Base-by-base conservation (phyloP, 1,140 invertebrate genomes). In the Ostrea denselamellosa region DNA sequence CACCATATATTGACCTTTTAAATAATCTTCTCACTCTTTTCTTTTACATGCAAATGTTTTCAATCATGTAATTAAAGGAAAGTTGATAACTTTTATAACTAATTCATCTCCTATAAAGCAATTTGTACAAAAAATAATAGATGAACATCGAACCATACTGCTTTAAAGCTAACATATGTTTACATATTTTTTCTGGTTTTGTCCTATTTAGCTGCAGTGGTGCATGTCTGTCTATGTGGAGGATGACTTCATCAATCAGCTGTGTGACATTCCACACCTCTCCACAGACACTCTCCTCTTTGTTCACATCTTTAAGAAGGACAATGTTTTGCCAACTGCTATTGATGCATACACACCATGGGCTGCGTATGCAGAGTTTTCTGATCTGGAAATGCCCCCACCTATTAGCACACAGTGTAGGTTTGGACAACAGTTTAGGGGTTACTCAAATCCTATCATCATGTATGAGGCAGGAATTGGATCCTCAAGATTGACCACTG, bases 391-490 rank as follows among this genome's bases (percentile, higher is more conserved):
- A 12, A 88, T 92, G 85, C 91, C 91, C 3, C 89, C 91, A 14
- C 53, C 85, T 7, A 54, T 85, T 7, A 44, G 28, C 5, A 28
- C 34, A 0, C 28, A 86, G 44, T 92, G 91, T 87, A 90, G 91
- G 14, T 91, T 88, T 83, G 90, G 90, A 10, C 54, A 87, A 10
- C 90, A 88, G 9, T 92, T 92, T 84, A 88, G 88, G 25, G 90
- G 90, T 8, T 90, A 88, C 0, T 86, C 88, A 0, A 90, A 90
- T 58, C 86, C 89, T 2, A 89, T 92, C 51, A 85, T 90, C n/a
- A 82, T 65, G 51, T 92, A 90, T 85, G 91, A 91, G 51, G 90
- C 90, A 52, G 91, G 90, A 28, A 90, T 92, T 51, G 90, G 90
- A n/a, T 88, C 77, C 9, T 65, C 58, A 0, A 51, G 44, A 25